Evolutionary conservation across 2,113 vertebrate genomes (phyloP), one percentile per base, ranked within the genome.

Genomic region (Opisthocomus hoazin): DNA sequence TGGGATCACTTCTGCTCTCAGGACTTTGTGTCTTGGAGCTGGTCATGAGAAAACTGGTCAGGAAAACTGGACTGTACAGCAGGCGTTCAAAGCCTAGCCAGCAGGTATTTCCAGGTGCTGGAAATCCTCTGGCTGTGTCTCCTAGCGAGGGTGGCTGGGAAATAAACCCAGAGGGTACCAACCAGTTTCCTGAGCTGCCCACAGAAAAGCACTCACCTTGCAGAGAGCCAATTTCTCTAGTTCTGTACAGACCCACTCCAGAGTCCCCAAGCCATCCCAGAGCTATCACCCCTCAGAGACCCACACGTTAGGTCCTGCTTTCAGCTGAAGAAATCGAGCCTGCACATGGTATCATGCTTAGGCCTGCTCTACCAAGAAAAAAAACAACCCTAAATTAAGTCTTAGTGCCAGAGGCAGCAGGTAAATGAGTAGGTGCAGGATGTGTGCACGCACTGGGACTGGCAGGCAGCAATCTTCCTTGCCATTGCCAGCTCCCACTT

Each of bases 11-110:
- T 98, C 97, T 98, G 98, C 96, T 98, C 98, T 78, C 98, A 48
- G 50, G 98, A 98, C 91, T 99, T 98, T 50, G 98, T 98, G 87
- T 98, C 98, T 81, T 97, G 97, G 71, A 99, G 97, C 98, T 99
- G 95, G 48, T 23, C n/a, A 39, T 5, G 21, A 96, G 37, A 79
- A 70, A 78, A 93, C 5, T 9, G 9, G 10, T 56, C 63, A 53
- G 71, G n/a, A 74, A 57, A 87, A 48, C 18, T 8, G 11, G 11
- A 61, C 2, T 0, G 3, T 50, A 39, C 5, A 32, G 30, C 54
- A 73, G n/a, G 46, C 0, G 0, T 0, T 30, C 41, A 29, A 50
- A 65, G 57, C n/a, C 12, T 6, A 2, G 27, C 22, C 46, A 57
- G 36, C 5, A 23, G 45, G 16, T 7, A 46, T 24, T 45, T 30